These are phyloP conservation scores for Ophonus ardosiacus DNA, from an alignment of 2,888 invertebrate species.

Conservation along the genomic window DNA sequence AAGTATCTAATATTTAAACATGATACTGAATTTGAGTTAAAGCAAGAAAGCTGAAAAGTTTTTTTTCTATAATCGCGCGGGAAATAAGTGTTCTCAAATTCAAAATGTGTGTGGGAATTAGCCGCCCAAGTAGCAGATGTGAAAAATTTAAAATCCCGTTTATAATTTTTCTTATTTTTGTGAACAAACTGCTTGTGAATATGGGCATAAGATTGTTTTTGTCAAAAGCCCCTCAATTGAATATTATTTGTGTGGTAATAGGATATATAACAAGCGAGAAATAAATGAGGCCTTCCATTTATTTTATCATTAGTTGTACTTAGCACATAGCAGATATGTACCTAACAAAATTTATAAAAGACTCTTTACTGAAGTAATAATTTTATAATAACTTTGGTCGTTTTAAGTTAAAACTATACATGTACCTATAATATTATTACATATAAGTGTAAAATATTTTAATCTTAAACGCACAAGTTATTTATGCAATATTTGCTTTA, in stretches of 20 bases:
- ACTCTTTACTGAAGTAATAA: conserved; percentile 52
- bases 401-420: conserved; percentile 52
- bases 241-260: conserved; percentile 23
- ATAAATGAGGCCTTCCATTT: conserved; percentile 62
- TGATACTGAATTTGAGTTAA: too few relatives aligned
- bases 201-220: too few relatives aligned
- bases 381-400: conserved; percentile 33
- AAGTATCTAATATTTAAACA: too few relatives aligned
- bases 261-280: conserved; percentile 47
- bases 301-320: conserved; percentile 60
- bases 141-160: too few relatives aligned
- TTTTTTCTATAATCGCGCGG: too few relatives aligned
- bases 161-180: too few relatives aligned
- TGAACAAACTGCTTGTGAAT: too few relatives aligned
- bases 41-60: too few relatives aligned
- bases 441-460: conserved; percentile 59
- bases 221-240: not conserved
- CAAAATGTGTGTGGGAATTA: too few relatives aligned
- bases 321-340: conserved; percentile 63
- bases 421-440: conserved; percentile 58
- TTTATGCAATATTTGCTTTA: conserved; percentile 61
- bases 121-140: too few relatives aligned
- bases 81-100: too few relatives aligned
- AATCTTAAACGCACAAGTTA: conserved; percentile 62
- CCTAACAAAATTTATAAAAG: conserved; percentile 61